Base-by-base conservation (phyloP, 2,888 invertebrate species). In the Antheraea yamamai region DNA sequence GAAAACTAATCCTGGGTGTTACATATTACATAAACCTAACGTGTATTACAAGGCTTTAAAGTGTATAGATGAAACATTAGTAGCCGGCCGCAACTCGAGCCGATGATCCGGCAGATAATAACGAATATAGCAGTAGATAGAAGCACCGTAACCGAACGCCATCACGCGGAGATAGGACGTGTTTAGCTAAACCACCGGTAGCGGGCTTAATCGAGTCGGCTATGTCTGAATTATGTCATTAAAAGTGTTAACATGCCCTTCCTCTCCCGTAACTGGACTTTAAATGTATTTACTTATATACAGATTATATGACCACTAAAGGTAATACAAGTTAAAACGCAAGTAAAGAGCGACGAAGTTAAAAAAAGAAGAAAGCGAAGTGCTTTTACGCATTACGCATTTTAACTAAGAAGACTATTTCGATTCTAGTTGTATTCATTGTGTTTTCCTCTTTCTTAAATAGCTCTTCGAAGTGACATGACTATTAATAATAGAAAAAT, bases 221-320 rank as follows among this genome's bases (percentile, higher is more conserved):
- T 89, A 90, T 92, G 92, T 90, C 89, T 86, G 88, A 88, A 93
- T 93, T 92, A 92, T 90, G 89, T 90, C 92, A 93, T 94, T 92
- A 94, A 92, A 93, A 90, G 90, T 92, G 91, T 91, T 92, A 91
- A 89, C 83, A 87, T 85, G 88, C 84, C 86, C 86, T 85, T 87
- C 85, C 87, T 84, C 81, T 86, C 80, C 79, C 78, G 83, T 92
- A 92, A 92, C 92, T 91, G 92, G 89, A 92, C 90, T 89, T 87
- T 81, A 82, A 85, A 87, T 86, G 85, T 30, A 30, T 66, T 26
- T 30, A 30, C 6, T 66, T 66, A 30, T 66, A 66, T 66, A 26
- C 26, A 1, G 16, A 66, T 66, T 66, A 66, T 16, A 66, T 66
- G 16, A 66, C 16, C 26, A 16, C 16, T 30, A 16, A 66, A 66